A percentile compares a stretch with the other conserved stretches of the same genome.
Conservation (phyloP, 1,140 invertebrate species). For the Panagrolaimus sp. region DNA sequence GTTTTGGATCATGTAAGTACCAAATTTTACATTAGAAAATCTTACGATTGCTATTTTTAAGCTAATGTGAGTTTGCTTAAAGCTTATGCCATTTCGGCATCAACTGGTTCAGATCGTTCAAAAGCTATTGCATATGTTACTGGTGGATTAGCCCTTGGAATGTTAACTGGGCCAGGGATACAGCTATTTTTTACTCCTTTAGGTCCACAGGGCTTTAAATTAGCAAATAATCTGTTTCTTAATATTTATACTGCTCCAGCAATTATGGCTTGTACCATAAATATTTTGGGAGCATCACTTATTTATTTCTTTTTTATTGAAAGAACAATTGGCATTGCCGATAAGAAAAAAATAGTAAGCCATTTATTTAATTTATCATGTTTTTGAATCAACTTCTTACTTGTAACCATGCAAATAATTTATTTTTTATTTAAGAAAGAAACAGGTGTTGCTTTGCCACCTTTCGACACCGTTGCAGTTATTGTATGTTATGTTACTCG, state of each 20-base stretch:
- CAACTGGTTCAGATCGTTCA: background rate
- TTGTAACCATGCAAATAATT: too few relatives aligned
- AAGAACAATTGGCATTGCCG: constrained; percentile 1
- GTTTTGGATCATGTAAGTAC: constrained; percentile 19
- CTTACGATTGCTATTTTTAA: too few relatives aligned
- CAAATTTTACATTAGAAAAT: background rate
- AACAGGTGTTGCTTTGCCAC: background rate
- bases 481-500: constrained; percentile 27
- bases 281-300: background rate
- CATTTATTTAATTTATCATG: too few relatives aligned
- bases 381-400: too few relatives aligned
- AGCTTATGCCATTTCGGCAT: background rate
- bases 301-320: constrained; percentile 6
- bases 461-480: constrained; percentile 23
- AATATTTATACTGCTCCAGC: constrained; percentile 7
- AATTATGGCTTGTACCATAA: background rate
- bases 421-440: background rate
- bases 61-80: background rate
- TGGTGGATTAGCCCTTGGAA: background rate
- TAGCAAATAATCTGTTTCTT: background rate
- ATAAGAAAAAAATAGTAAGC: background rate
- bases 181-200: background rate
- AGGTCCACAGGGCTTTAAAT: background rate
- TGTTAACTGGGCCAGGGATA: background rate
- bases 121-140: background rate